These are phyloP conservation scores for Crotalus horridus DNA, from an alignment of 2,113 vertebrate genomes.

Conservation along the genomic window DNA sequence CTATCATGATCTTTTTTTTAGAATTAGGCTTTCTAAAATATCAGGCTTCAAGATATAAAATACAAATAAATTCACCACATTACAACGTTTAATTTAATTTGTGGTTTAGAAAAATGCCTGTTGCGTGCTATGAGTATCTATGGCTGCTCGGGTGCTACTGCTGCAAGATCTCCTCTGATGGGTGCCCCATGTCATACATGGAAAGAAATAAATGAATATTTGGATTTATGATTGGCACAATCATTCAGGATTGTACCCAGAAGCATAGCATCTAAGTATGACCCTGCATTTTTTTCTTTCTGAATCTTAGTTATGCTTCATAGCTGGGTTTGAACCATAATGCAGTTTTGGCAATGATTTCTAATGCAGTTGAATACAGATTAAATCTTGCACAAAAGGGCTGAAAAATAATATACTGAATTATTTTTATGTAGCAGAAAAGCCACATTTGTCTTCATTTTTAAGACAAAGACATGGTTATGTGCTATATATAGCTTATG, in stretches of 20 bases:
- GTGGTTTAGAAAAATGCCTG: neutral
- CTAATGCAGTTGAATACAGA: neutral
- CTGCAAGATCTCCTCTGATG: neutral
- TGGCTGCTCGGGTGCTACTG: neutral
- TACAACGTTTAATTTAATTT: neutral
- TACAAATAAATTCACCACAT: neutral
- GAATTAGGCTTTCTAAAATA: neutral
- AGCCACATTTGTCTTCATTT: neutral
- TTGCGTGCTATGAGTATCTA: neutral
- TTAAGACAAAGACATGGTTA: neutral
- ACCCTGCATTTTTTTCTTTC: neutral
- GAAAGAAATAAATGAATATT: neutral
- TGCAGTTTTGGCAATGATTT: neutral
- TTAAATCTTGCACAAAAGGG: neutral
- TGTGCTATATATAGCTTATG: neutral
- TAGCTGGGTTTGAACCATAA: neutral
- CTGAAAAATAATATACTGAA: neutral
- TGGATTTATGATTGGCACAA: neutral
- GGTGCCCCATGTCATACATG: too few relatives aligned
- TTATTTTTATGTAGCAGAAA: neutral
- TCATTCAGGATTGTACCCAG: neutral
- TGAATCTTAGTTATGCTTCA: neutral
- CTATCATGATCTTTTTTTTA: neutral
- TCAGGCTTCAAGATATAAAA: neutral
- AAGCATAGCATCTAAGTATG: neutral